Percentiles rank a stretch among this genome's conserved stretches.
Evolutionary conservation across 2,797 vertebrate genomes (phyloP).

Genomic region (Coregonus sp.): DNA sequence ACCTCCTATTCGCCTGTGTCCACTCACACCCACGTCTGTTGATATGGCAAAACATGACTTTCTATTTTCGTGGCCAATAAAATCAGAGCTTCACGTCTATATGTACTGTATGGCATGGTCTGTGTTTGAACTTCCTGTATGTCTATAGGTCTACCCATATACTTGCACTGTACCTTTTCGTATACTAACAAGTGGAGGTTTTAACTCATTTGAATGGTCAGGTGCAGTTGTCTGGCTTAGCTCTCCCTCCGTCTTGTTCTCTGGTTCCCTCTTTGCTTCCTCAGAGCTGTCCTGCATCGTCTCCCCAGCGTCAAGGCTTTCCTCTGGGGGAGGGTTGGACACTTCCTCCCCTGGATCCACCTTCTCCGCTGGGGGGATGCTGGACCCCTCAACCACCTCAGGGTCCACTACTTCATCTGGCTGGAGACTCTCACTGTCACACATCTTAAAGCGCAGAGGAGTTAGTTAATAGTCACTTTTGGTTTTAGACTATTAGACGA

Average conservation of each 20-base stretch:
- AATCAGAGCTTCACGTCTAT: neutral
- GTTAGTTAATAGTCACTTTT: neutral
- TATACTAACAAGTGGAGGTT: constrained; percentile 50
- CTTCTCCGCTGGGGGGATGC: constrained; percentile 11
- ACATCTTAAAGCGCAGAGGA: constrained; percentile 46
- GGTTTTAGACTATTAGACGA: neutral
- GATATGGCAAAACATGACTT: neutral
- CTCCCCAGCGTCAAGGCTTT: constrained; percentile 6
- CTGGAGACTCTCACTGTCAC: constrained; percentile 29
- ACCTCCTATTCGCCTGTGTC: constrained; percentile 57
- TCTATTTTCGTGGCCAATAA: neutral
- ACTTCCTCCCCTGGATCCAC: constrained; percentile 21
- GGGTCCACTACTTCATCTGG: constrained; percentile 10
- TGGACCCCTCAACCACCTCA: neutral
- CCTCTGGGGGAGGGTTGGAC: constrained; percentile 14
- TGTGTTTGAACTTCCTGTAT: neutral
- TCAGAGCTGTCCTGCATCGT: constrained; percentile 5
- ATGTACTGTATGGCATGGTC: neutral
- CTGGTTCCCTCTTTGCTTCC: constrained; percentile 13
- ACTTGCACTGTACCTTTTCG: constrained; percentile 43
- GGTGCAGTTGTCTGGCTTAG: constrained; percentile 3
- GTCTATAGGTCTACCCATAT: neutral
- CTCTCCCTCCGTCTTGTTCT: constrained; percentile 11
- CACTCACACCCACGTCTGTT: constrained; percentile 54
- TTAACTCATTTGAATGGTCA: constrained; percentile 20